Evolutionary conservation across 2,113 vertebrate species (phyloP), one percentile per base, ranked within the genome.

Genomic region (Catharus bicknelli): DNA sequence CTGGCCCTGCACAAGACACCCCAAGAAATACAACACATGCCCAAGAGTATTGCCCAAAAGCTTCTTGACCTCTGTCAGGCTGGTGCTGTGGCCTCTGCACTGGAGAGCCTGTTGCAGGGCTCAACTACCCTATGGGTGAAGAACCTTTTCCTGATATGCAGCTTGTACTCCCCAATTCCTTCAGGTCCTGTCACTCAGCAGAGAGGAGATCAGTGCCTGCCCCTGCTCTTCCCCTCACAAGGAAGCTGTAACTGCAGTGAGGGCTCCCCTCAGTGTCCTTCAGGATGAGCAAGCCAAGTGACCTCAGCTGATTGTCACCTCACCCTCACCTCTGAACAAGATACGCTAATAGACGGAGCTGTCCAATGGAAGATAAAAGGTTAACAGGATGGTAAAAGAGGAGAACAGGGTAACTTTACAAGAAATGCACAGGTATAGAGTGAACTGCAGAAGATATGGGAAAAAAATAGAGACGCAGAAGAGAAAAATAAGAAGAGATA

Each of bases 101-200:
- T n/a, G 18, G 18, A 21, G 4, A 15, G 4, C 10, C 15, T 38
- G 7, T 53, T 68, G 15, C 11, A 14, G 18, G 19, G 22, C 13
- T 10, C 63, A 77, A 2, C 2, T 12, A 54, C 18, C 8, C 27
- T 45, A 19, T 61, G 38, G 8, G 11, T n/a, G 47, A 68, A 61
- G 22, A 53, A 38, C 3, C 1, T n/a, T 45, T n/a, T 23, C 18
- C 38, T 1, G 1, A 45, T 22, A 59, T 4, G 7, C 32, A 43
- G 17, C 14, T 18, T 22, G 22, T 69, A 29, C 3, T 1, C 5
- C 3, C 1, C 8, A 2, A 7, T 68, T 53, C 9, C 5, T 3
- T 53, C n/a, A 29, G 15, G 18, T n/a, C 27, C 26, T 43, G 15
- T 29, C 38, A 45, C 22, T 23, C 32, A 47, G 10, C 26, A 45